Evolutionary conservation across 2,113 vertebrate genomes (phyloP), one percentile per base, ranked within the genome.

Genomic region (Puntigrus tetrazona): DNA sequence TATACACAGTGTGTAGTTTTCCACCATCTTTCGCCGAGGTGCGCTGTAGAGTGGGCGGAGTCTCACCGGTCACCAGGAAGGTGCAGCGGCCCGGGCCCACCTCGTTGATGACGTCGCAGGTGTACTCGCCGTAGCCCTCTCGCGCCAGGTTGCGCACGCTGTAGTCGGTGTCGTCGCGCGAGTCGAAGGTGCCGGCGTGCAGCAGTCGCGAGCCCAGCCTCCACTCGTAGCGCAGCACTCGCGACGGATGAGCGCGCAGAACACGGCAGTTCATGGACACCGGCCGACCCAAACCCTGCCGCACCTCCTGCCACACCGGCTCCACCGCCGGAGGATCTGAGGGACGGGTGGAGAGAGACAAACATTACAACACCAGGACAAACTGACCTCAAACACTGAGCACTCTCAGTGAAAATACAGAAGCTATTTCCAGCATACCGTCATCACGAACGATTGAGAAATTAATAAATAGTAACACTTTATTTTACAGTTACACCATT

Each of bases 41-140:
- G 36, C 22, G 69, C 10, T 38, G 18, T 3, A 3, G 18, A 22
- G 70, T 18, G 72, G 52, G 52, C 3, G 52, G 3, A 18, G 31
- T 50, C 80, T 91, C 92, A 99, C 98, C 98, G 92, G 97, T 98
- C 29, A 99, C 95, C 0, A 97, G 95, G 92, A 99, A 99, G 90
- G 96, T 97, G 94, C 98, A 99, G 82, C 96, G 94, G 1, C 97
- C 98, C 0, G 96, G 94, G 0, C 98, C 98, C 0, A 97, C 98
- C 89, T 99, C 98, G 5, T 99, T 99, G 87, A 96, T 97, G 91
- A 99, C 94, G 79, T 97, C 98, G 84, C 97, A 99, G 86, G 96
- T 98, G 92, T 99, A 99, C 90, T 96, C 87, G 13, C 98, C 98
- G 18, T 97, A 98, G 85, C 94, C 95, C 69, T 99, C 97, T 0